phyloP scores from a whole-genome alignment of 2,113 vertebrate genomes.

The Pseudopodoces humilis region DNA sequence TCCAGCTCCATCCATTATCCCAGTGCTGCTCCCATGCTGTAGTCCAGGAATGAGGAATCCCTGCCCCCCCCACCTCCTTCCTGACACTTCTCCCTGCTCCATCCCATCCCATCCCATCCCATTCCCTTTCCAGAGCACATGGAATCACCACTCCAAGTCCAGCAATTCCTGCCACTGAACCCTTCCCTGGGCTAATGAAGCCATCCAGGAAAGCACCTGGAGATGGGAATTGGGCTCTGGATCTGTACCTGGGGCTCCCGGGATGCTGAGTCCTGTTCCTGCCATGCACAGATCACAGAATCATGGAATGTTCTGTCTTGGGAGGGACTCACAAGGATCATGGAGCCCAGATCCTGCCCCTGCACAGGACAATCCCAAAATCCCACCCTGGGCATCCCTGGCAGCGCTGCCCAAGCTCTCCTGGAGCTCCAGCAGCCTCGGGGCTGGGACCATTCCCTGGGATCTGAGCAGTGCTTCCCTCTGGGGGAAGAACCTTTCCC shows the following conservation, averaged over 20 bases:
- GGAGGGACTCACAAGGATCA: not conserved
- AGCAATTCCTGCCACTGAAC: not conserved
- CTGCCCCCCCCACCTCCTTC: accelerated
- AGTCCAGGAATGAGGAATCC: not conserved
- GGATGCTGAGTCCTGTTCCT: not conserved
- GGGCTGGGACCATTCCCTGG: not conserved
- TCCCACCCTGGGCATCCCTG: not conserved
- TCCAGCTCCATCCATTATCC: not conserved
- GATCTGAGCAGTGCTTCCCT: not conserved
- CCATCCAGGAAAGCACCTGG: not conserved
- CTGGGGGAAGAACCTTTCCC: too few relatives aligned
- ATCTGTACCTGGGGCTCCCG: not conserved
- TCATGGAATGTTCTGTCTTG: accelerated
- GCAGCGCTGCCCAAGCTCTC: not conserved
- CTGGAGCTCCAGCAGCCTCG: not conserved
- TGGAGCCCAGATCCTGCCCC: not conserved
- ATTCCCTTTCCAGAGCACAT: not conserved
- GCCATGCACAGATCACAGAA: not conserved
- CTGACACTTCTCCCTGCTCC: not conserved
- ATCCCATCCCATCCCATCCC: not conserved
- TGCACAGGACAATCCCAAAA: not conserved
- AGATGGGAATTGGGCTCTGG: not conserved
- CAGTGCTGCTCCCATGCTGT: not conserved
- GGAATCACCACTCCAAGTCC: not conserved
- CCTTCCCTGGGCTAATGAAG: not conserved